Base-by-base conservation (phyloP, 1,140 invertebrate species). In the Leptopilina clavipes region DNA sequence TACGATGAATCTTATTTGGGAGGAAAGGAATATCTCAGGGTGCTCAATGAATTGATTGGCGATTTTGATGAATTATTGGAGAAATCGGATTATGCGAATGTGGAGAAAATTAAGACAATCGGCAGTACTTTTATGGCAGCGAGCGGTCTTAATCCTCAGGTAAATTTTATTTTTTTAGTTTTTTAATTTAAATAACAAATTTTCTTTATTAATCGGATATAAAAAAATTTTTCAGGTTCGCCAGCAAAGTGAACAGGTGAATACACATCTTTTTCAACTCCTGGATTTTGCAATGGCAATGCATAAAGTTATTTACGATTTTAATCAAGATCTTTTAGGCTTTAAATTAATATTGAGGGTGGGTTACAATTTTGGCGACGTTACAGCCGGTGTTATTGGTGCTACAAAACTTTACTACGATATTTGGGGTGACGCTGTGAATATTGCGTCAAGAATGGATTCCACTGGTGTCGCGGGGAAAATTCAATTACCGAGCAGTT, bases 91-190 rank as follows among this genome's bases (percentile, higher is more conserved):
- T 99, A 97, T 84, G 93, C 94, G 48, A 95, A 96, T 73, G 96
- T 99, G 1, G 98, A 99, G 86, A 99, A 99, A 89, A 99, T 99
- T 76, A 99, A 99, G 88, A 99, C 98, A 0, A 99, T 99, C 76
- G 98, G 98, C 3, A 96, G 96, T 78, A 98, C 97, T 0, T 99
- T 98, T 82, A 99, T 99, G 98, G 98, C 97, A 1, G 98, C 98
- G 0, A 97, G 97, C 76, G 98, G 98, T 0, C 88, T 99, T 14
- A 97, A 98, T 90, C 95, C 96, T 0, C 92, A 93, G 76, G 91
- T 94, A 77, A 82, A 92, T 10, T 37, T 31, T 3, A 40, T 40
- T 40, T 40, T 40, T 40, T 40, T 40, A 40, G 1, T 9, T 40
- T 7, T 40, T 40, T 0, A 40, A 40, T 40, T 40, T 40, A 40